Evolutionary conservation across 1,140 invertebrate species (phyloP).

Genomic region (Scaptodrosophila lebanonensis): DNA sequence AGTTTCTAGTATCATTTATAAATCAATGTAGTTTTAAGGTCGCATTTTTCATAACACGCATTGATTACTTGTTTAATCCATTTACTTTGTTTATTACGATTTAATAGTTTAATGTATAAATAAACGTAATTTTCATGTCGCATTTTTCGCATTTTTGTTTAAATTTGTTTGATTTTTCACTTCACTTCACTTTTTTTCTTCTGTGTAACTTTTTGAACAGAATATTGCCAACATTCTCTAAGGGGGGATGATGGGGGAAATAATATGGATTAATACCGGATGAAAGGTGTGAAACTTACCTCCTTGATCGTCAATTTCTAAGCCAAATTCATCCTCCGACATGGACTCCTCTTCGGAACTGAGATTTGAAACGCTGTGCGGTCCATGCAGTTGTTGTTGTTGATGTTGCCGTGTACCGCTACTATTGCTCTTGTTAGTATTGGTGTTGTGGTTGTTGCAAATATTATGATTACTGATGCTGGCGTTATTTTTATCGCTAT

Average conservation of each 20-base stretch:
- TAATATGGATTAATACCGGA: background rate
- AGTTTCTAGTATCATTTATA: too few relatives aligned
- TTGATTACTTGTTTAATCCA: too few relatives aligned
- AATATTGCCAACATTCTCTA: conserved; percentile 42
- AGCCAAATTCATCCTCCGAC: conserved; percentile 63
- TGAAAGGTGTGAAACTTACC: conserved; percentile 33
- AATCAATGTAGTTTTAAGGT: too few relatives aligned
- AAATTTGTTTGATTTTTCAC: background rate
- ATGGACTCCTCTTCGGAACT: conserved; percentile 64
- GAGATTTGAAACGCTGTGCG: conserved; percentile 48
- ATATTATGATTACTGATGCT: conserved; percentile 19
- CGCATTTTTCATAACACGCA: too few relatives aligned
- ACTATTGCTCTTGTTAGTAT: conserved; percentile 34
- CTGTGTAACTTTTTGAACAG: conserved; percentile 10
- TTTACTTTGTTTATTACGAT: too few relatives aligned
- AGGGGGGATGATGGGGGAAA: background rate
- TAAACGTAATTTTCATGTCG: too few relatives aligned
- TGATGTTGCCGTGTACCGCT: conserved; percentile 21
- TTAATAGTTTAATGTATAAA: too few relatives aligned
- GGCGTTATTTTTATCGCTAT: background rate
- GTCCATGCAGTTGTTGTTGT: conserved; percentile 17
- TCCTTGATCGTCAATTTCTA: conserved; percentile 61
- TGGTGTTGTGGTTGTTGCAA: conserved; percentile 12
- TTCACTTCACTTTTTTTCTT: background rate
- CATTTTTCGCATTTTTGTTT: too few relatives aligned